phyloP scores from a whole-genome alignment of 2,888 invertebrate species.

The Platycheirus albimanus region DNA sequence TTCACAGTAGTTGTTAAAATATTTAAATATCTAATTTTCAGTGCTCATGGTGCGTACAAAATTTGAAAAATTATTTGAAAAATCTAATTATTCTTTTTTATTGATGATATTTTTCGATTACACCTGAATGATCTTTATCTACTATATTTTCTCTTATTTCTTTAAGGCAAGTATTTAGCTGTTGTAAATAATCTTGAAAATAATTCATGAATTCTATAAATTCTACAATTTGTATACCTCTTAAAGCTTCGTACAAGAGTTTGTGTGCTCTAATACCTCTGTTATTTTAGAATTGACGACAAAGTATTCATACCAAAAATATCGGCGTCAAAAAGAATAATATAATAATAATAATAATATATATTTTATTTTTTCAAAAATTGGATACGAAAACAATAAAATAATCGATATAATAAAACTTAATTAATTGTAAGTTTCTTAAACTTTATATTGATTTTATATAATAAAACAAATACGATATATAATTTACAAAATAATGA shows the following conservation, averaged over 20 bases:
- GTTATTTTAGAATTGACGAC: constrained; percentile 14
- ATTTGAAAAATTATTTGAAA: background rate
- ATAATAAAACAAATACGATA: no score
- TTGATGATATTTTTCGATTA: constrained; percentile 16
- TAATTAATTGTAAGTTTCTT: no score
- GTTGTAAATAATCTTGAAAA: constrained; percentile 20
- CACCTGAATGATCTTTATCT: constrained; percentile 4
- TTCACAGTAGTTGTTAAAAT: constrained; percentile 32
- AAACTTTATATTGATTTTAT: no score
- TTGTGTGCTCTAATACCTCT: constrained; percentile 25
- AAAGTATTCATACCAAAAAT: constrained; percentile 20
- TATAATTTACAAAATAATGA: no score
- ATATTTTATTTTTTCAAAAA: no score
- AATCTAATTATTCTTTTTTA: constrained; percentile 6
- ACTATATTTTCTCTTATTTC: no score
- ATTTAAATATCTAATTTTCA: constrained; percentile 24
- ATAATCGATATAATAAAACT: no score
- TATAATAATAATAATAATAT: no score
- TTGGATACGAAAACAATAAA: no score
- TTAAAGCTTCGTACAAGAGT: constrained; percentile 22
- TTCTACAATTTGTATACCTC: constrained; percentile 7
- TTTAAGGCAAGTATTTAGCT: constrained; percentile 1
- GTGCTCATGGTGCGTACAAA: constrained; percentile 7
- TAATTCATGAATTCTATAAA: constrained; percentile 14
- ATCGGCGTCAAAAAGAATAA: constrained; percentile 12